phyloP scores from a whole-genome alignment of 2,888 invertebrate species.

The Scotopteryx bipunctaria region DNA sequence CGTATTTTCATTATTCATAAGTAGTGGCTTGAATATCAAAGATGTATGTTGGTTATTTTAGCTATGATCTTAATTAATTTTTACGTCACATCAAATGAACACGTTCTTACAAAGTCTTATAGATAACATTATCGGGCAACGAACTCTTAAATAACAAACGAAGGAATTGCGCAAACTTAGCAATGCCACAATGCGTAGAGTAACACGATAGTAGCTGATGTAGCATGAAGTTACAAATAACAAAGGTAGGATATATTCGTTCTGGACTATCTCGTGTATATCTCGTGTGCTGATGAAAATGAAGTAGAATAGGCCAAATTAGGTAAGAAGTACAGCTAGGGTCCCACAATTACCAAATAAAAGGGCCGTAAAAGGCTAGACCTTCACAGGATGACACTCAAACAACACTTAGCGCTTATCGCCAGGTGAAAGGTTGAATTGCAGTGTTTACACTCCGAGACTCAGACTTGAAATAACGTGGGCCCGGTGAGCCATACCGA shows the following conservation, averaged over 20 bases:
- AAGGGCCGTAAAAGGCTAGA: slow-evolving; percentile 44
- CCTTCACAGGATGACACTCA: slow-evolving; percentile 50
- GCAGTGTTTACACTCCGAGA: slow-evolving; percentile 58
- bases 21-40: not conserved
- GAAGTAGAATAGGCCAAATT: not conserved
- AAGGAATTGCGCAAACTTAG: slow-evolving; percentile 55
- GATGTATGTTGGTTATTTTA: slow-evolving; percentile 38
- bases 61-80: slow-evolving; percentile 60
- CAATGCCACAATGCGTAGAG: slow-evolving; percentile 25
- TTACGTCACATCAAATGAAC: slow-evolving; percentile 49
- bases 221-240: slow-evolving; percentile 3
- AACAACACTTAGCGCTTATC: slow-evolving; percentile 66
- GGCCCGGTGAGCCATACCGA: slow-evolving; percentile 40
- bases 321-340: not conserved
- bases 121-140: slow-evolving; percentile 74
- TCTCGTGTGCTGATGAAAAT: slow-evolving; percentile 1
- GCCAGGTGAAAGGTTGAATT: slow-evolving; percentile 74
- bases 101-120: slow-evolving; percentile 63
- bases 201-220: not conserved
- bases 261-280: too few relatives aligned
- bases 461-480: slow-evolving; percentile 40
- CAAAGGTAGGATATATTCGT: not conserved
- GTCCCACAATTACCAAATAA: slow-evolving; percentile 39
- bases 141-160: slow-evolving; percentile 51
- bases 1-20: slow-evolving; percentile 4